phyloP scores from a whole-genome alignment of 2,888 invertebrate species.

The Pyrochroa serraticornis region DNA sequence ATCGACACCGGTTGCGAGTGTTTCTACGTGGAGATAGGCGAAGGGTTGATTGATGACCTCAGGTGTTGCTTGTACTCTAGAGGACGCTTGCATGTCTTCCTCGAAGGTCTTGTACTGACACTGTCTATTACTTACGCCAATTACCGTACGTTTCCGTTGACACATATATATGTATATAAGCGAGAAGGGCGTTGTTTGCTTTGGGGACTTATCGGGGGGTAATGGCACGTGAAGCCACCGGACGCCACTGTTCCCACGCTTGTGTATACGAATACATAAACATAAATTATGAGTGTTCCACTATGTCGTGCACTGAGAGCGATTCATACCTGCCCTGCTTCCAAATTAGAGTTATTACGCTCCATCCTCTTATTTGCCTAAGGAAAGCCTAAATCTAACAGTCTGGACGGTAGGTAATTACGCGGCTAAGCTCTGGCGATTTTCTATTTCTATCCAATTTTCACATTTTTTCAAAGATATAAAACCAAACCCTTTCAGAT shows the following conservation, averaged over 20 bases:
- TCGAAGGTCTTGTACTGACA: too few species aligned
- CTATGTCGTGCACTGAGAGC: slow-evolving; percentile 40
- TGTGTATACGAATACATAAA: slow-evolving; percentile 46
- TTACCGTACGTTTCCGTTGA: slow-evolving; percentile 12
- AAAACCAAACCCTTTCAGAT: not conserved
- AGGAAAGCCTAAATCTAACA: slow-evolving; percentile 20
- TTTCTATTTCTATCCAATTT: slow-evolving; percentile 14
- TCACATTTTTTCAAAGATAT: slow-evolving; percentile 1
- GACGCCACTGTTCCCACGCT: slow-evolving; percentile 38
- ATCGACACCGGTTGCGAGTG: too few species aligned
- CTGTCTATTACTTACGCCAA: slow-evolving; percentile 6
- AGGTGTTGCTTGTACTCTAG: too few species aligned
- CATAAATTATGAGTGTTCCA: slow-evolving; percentile 47
- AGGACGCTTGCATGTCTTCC: too few species aligned
- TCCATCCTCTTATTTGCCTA: slow-evolving; percentile 24
- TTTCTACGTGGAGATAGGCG: too few species aligned
- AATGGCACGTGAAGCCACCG: slow-evolving; percentile 42
- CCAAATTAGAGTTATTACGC: slow-evolving; percentile 45
- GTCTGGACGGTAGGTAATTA: slow-evolving; percentile 8
- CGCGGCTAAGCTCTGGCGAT: not conserved
- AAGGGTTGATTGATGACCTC: too few species aligned
- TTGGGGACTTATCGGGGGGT: slow-evolving; percentile 30
- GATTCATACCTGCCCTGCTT: slow-evolving; percentile 40
- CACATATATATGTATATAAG: slow-evolving; percentile 1
- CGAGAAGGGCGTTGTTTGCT: slow-evolving; percentile 12